phyloP scores from a whole-genome alignment of 2,888 invertebrate species.

The Scaptomyza flava region DNA sequence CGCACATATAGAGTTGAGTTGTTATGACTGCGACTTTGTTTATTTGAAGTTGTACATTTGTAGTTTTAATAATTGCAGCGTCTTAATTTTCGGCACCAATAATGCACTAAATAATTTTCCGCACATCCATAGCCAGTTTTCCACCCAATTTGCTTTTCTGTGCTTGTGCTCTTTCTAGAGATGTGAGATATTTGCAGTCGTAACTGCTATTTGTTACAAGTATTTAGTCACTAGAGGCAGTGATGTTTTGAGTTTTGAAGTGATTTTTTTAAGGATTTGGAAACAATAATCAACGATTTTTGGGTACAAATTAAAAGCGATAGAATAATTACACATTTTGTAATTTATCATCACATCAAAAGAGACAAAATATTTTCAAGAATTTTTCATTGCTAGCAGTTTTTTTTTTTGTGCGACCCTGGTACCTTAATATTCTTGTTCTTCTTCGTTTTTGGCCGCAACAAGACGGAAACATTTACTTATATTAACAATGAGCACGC shows the following conservation, averaged over 20 bases:
- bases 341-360: not conserved
- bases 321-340: not conserved
- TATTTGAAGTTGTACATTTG: slow-evolving; percentile 21
- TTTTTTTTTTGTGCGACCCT: slow-evolving; percentile 9
- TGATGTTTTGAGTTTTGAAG: not conserved
- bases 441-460: slow-evolving; percentile 1
- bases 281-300: not conserved
- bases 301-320: not conserved
- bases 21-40: slow-evolving; percentile 10
- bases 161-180: slow-evolving; percentile 46
- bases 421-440: not conserved
- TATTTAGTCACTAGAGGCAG: not conserved
- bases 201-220: slow-evolving; percentile 23
- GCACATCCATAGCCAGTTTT: slow-evolving; percentile 62
- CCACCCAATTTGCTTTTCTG: slow-evolving; percentile 70
- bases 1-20: slow-evolving; percentile 4
- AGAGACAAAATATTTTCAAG: not conserved
- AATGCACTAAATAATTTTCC: slow-evolving; percentile 58
- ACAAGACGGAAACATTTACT: slow-evolving; percentile 20
- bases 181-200: slow-evolving; percentile 22
- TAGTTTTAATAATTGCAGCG: slow-evolving; percentile 19
- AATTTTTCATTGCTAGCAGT: not conserved
- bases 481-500: slow-evolving; percentile 73
- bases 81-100: slow-evolving; percentile 29
- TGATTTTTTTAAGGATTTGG: not conserved